Conservation (phyloP, 2,888 invertebrate species). For the Scaptomyza tumidula region DNA sequence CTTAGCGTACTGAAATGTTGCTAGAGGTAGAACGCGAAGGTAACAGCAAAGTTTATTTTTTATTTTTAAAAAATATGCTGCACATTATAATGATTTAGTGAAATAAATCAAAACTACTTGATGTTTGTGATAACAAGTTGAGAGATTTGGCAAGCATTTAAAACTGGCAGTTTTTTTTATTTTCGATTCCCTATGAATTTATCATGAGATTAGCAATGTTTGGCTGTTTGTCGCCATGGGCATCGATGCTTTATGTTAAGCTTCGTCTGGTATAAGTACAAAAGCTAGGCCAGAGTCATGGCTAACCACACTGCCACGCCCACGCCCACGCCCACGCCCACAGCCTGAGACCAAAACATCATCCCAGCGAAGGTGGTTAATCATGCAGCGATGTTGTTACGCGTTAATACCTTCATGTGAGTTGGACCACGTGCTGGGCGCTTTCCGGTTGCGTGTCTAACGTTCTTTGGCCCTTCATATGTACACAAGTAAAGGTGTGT, state of each 20-base stretch:
- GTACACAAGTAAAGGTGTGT: neutral
- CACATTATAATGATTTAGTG: too few relatives aligned
- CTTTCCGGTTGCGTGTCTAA: conserved; percentile 61
- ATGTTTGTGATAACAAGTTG: neutral
- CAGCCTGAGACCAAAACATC: neutral
- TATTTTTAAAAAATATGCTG: too few relatives aligned
- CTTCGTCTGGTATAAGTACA: conserved; percentile 42
- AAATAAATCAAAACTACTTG: neutral
- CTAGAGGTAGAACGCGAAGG: too few relatives aligned
- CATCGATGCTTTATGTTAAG: conserved; percentile 33
- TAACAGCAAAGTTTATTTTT: too few relatives aligned
- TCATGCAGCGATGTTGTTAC: conserved; percentile 84
- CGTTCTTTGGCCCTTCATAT: conserved; percentile 48
- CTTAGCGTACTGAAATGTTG: too few relatives aligned
- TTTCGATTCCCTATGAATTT: neutral
- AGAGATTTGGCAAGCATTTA: too few relatives aligned
- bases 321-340: conserved; percentile 19
- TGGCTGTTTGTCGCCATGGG: conserved; percentile 26
- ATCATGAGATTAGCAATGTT: conserved; percentile 40
- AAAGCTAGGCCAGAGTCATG: conserved; percentile 59
- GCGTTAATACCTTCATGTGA: conserved; percentile 85
- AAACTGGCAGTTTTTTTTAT: too few relatives aligned
- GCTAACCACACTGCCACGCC: conserved; percentile 46
- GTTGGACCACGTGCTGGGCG: conserved; percentile 83
- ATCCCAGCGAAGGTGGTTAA: conserved; percentile 74